A percentile compares a stretch with the other conserved stretches of the same genome.
Conservation (phyloP, 2,888 invertebrate species). For the Archaeoteleia sp. region DNA sequence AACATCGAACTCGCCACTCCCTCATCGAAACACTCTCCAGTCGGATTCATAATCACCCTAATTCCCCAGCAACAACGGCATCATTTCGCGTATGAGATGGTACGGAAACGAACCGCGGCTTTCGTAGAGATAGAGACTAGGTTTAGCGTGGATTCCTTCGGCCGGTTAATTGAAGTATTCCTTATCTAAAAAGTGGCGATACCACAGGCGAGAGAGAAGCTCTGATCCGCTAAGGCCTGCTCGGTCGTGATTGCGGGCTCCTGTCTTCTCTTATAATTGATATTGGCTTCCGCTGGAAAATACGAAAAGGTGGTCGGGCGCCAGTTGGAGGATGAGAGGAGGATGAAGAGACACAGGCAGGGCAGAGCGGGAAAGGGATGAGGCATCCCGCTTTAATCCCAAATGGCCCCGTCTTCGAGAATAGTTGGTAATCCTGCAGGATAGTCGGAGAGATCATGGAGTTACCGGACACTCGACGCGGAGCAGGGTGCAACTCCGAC, state of each 20-base stretch:
- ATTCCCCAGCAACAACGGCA: constrained; percentile 34
- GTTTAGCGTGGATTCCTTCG: constrained; percentile 31
- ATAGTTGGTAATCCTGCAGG: constrained; percentile 74
- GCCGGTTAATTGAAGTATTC: constrained; percentile 72
- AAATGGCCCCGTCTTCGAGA: constrained; percentile 72
- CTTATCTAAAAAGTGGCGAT: constrained; percentile 74
- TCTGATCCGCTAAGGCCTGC: constrained; percentile 74
- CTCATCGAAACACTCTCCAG: background rate
- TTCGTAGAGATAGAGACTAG: constrained; percentile 18
- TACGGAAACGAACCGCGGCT: constrained; percentile 7
- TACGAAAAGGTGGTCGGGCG: constrained; percentile 30
- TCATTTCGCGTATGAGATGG: constrained; percentile 33
- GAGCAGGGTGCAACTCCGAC: constrained; percentile 38
- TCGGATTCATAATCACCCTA: constrained; percentile 33
- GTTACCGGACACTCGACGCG: constrained; percentile 70
- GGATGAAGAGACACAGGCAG: constrained; percentile 33
- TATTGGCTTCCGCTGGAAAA: constrained; percentile 66
- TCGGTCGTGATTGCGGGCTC: constrained; percentile 71
- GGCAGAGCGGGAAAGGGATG: constrained; percentile 51
- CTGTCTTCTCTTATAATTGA: constrained; percentile 75
- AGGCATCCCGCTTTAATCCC: constrained; percentile 62
- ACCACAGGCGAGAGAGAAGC: constrained; percentile 61
- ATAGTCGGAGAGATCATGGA: constrained; percentile 75
- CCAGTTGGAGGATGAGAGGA: constrained; percentile 22
- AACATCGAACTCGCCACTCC: background rate